phyloP scores from a whole-genome alignment of 2,797 vertebrate species.

The Enteromius unitaeniatus region DNA sequence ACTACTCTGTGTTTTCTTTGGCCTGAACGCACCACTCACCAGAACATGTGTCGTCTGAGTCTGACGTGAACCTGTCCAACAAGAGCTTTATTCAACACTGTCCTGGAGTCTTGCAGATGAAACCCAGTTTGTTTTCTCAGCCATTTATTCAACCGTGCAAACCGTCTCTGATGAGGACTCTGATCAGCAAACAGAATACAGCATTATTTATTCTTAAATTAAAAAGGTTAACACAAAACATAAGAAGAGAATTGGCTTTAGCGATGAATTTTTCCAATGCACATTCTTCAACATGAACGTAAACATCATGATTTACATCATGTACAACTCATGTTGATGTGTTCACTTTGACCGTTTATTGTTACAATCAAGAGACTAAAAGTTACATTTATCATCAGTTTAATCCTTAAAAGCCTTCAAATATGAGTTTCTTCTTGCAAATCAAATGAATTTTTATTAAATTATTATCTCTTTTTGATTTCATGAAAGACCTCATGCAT shows the following conservation, averaged over 20 bases:
- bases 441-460: too few species aligned
- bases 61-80: conserved; percentile 19
- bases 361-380: conserved; percentile 68
- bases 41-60: background rate
- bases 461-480: background rate
- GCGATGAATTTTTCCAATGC: background rate
- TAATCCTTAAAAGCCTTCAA: background rate
- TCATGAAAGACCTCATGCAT: background rate
- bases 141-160: background rate
- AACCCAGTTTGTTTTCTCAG: background rate
- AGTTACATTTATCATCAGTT: conserved; percentile 14
- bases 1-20: conserved; percentile 74
- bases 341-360: conserved; percentile 64
- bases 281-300: conserved; percentile 67
- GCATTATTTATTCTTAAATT: conserved; percentile 1
- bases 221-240: conserved; percentile 6
- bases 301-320: conserved; percentile 67
- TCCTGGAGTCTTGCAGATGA: background rate
- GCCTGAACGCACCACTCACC: conserved; percentile 62
- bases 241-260: background rate
- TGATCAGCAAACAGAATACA: background rate
- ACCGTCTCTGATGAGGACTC: background rate
- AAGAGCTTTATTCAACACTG: conserved; percentile 2
- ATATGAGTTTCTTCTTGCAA: background rate
- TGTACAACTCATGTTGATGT: conserved; percentile 57